Conservation (phyloP, 2,888 invertebrate species). For the Papilio protenor region DNA sequence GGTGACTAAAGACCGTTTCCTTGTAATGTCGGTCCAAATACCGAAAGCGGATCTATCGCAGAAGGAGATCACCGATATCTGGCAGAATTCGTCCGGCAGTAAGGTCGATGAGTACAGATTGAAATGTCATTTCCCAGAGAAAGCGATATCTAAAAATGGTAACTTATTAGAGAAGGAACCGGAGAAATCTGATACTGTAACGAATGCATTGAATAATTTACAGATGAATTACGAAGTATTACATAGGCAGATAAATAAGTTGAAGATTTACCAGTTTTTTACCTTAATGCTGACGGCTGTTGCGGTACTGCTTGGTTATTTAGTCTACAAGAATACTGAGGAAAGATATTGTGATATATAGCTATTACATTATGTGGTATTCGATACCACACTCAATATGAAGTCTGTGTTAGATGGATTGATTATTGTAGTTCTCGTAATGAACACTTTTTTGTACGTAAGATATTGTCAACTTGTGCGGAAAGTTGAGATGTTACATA, state of each 20-base stretch:
- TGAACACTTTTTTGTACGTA: constrained; percentile 60
- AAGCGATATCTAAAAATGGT: constrained; percentile 69
- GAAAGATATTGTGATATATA: constrained; percentile 73
- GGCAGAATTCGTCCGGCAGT: constrained; percentile 86
- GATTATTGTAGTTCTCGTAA: constrained; percentile 53
- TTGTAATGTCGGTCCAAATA: constrained; percentile 92
- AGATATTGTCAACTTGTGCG: constrained; percentile 57
- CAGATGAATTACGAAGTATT: constrained; percentile 68
- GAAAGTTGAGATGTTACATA: constrained; percentile 55
- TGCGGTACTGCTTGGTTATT: constrained; percentile 64
- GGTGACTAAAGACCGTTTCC: constrained; percentile 92
- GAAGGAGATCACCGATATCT: constrained; percentile 88
- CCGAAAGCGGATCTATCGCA: constrained; percentile 83
- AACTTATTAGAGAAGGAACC: constrained; percentile 60
- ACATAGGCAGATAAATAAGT: constrained; percentile 62
- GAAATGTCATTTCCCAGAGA: constrained; percentile 86
- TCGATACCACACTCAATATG: constrained; percentile 61
- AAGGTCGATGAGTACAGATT: constrained; percentile 89
- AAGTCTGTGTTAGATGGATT: constrained; percentile 52
- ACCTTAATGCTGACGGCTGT: constrained; percentile 64
- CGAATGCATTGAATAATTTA: constrained; percentile 84
- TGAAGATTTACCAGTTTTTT: constrained; percentile 69
- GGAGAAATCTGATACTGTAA: constrained; percentile 91
- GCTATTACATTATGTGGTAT: constrained; percentile 68
- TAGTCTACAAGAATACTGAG: constrained; percentile 66